Percentiles rank a stretch among this genome's conserved stretches.
Conservation (phyloP, 2,113 vertebrate genomes). For the Callionymus lyra region DNA sequence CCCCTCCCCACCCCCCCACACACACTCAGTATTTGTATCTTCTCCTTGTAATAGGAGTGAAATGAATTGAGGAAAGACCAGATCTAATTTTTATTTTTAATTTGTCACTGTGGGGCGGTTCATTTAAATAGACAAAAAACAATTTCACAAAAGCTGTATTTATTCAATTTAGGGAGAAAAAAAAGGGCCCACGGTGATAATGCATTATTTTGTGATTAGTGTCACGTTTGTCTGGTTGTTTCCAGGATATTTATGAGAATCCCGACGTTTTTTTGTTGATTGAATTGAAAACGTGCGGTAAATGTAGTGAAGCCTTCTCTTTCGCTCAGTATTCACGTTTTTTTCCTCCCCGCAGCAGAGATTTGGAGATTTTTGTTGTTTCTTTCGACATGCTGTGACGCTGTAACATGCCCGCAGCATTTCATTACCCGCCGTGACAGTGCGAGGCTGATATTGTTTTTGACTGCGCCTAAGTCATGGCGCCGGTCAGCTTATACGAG, state of each 20-base stretch:
- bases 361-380: constrained; percentile 26
- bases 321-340: constrained; percentile 15
- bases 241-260: constrained; percentile 3
- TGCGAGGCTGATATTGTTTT: no score
- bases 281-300: constrained; percentile 11
- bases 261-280: background rate
- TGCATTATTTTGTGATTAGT: constrained; percentile 13
- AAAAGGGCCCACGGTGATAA: constrained; percentile 23
- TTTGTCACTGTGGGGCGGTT: constrained; percentile 53
- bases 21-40: constrained; percentile 44
- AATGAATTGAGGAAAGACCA: constrained; percentile 51
- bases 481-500: no score
- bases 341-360: constrained; percentile 8
- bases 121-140: constrained; percentile 51
- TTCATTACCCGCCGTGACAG: constrained; percentile 15
- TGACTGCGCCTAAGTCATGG: no score
- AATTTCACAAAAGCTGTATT: constrained; percentile 46
- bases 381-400: constrained; percentile 21
- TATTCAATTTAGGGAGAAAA: constrained; percentile 33
- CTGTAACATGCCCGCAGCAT: constrained; percentile 25
- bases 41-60: constrained; percentile 40
- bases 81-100: constrained; percentile 55
- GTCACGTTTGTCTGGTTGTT: background rate
- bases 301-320: constrained; percentile 9
- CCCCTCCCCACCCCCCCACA: no score